Percentiles rank a stretch among this genome's conserved stretches.
These are phyloP conservation scores for Oscheius sp. DNA, from an alignment of 2,888 invertebrate genomes.

Conservation along the genomic window DNA sequence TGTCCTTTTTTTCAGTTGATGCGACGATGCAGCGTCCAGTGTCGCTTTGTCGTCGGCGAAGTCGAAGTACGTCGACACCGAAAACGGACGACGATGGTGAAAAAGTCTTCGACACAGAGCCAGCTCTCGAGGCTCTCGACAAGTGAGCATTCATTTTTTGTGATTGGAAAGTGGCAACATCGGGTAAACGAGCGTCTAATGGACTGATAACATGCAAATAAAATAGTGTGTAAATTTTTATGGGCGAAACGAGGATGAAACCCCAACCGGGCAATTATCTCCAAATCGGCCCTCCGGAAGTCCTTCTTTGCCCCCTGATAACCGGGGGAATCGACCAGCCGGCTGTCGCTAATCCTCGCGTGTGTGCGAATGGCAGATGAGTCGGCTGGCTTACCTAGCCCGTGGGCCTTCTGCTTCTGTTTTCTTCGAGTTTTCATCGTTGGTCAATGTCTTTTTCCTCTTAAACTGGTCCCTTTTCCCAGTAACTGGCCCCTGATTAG, in stretches of 20 bases:
- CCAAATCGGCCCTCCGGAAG: constrained; percentile 15
- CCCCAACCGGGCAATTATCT: constrained; percentile 3
- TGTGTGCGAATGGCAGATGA: constrained; percentile 33
- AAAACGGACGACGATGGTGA: constrained; percentile 15
- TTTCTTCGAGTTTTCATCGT: not conserved
- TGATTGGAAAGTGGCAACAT: not conserved
- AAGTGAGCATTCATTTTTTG: no score
- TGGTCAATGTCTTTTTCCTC: not conserved
- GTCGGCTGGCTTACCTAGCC: constrained; percentile 21
- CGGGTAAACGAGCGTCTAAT: not conserved
- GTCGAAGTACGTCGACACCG: constrained; percentile 20
- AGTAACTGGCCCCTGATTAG: no score
- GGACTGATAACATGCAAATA: constrained; percentile 20
- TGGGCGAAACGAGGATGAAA: no score
- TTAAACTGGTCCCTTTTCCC: no score
- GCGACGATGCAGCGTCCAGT: constrained; percentile 32
- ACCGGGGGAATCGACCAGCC: constrained; percentile 32
- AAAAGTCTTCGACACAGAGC: constrained; percentile 18
- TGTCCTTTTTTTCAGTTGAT: constrained; percentile 25
- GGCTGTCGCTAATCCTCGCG: constrained; percentile 36
- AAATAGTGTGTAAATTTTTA: not conserved
- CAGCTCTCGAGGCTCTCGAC: constrained; percentile 23
- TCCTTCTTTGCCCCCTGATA: constrained; percentile 22
- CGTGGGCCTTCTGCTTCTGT: not conserved
- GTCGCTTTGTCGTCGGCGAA: constrained; percentile 28